Evolutionary conservation across 2,797 vertebrate genomes (phyloP), one percentile per base, ranked within the genome.

Genomic region (Smutsia gigantea): DNA sequence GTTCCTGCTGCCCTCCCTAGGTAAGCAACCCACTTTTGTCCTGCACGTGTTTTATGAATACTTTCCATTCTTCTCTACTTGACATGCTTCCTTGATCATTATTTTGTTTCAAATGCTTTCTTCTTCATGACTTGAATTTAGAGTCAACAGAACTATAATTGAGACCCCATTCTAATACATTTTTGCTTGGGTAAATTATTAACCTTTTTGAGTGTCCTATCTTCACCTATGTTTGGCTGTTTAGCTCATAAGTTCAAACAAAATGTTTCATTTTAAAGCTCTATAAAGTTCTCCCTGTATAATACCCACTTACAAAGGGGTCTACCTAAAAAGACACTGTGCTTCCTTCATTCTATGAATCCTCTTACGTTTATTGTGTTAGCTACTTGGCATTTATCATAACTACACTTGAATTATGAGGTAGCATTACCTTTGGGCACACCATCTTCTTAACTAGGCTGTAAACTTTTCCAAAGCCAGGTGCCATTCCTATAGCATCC

Each of bases 231-330:
- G 59, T 74, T 42, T 1, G 34, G 0, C 77, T 64, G 2, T 64
- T 92, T 68, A 51, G 51, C 64, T 95, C 4, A 14, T 81, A 14
- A 69, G 68, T 9, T 90, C 23, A 68, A 55, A 87, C 31, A n/a
- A n/a, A 1, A 72, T 68, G n/a, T 18, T 89, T 10, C 3, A 37
- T 93, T 97, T 90, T 79, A 85, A 96, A 96, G 29, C 53, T 81
- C 71, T 89, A 49, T 29, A 59, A 68, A 75, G 17, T 77, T 81
- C 11, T 85, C 18, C 1, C 29, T 37, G 0, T 21, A 17, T n/a
- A n/a, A 9, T 75, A 49, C 42, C 34, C 29, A 59, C 7, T 69
- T 90, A 23, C 21, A 72, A 55, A 89, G 18, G 14, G 21, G 6
- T 37, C 25, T 37, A 25, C 55, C 31, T 37, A 69, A 57, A 55